Conservation (phyloP, 2,888 invertebrate genomes). For the Plemyria rubiginata region DNA sequence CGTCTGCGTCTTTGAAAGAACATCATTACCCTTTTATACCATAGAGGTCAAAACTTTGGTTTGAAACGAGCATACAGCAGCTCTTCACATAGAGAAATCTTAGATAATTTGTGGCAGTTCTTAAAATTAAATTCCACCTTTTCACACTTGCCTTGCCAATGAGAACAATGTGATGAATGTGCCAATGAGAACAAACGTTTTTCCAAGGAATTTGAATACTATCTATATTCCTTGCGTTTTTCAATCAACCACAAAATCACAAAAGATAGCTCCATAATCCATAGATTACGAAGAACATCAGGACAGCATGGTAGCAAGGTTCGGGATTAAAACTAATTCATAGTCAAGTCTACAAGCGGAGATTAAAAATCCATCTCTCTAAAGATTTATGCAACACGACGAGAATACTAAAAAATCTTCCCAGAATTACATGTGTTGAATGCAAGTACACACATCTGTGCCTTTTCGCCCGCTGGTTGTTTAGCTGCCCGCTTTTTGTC, state of each 20-base stretch:
- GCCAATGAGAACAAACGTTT: too few species aligned
- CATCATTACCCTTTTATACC: background rate
- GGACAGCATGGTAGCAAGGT: constrained; percentile 20
- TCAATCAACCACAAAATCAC: constrained; percentile 4
- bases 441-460: constrained; percentile 61
- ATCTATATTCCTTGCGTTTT: too few species aligned
- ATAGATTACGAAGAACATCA: constrained; percentile 20
- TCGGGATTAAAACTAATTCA: constrained; percentile 34
- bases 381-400: constrained; percentile 51
- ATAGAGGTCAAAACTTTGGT: background rate
- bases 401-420: constrained; percentile 37
- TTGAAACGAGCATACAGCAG: background rate
- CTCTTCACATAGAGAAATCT: too few species aligned
- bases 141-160: background rate
- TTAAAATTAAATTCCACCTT: background rate
- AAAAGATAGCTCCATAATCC: constrained; percentile 15
- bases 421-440: constrained; percentile 48
- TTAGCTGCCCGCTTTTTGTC: constrained; percentile 57
- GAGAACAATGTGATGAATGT: background rate
- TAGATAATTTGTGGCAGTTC: background rate
- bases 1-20: constrained; percentile 1
- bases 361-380: constrained; percentile 36
- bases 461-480: constrained; percentile 36
- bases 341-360: constrained; percentile 25
- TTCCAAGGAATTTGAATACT: too few species aligned